Evolutionary conservation across 2,797 vertebrate genomes (phyloP).

Genomic region (Molothrus ater): DNA sequence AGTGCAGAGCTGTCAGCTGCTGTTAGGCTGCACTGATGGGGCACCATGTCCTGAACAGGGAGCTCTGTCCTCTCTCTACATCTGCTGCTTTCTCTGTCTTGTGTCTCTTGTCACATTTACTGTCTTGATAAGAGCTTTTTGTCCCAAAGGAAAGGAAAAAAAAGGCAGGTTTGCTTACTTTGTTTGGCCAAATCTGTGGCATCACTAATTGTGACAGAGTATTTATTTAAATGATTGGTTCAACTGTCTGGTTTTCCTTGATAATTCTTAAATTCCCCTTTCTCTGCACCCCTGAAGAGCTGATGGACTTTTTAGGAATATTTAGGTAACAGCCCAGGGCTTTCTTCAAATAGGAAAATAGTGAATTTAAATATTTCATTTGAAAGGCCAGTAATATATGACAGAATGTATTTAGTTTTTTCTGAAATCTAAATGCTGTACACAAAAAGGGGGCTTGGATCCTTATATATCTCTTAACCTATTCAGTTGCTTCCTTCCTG

Average conservation of each 20-base stretch:
- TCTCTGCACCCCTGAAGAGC: not conserved
- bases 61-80: not conserved
- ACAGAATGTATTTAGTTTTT: not conserved
- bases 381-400: not conserved
- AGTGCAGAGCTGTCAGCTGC: slow-evolving; percentile 8
- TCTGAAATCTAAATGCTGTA: not conserved
- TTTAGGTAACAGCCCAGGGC: not conserved
- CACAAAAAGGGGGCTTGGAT: not conserved
- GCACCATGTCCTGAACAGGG: not conserved
- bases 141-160: not conserved
- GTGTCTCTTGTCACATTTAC: not conserved
- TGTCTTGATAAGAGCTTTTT: not conserved
- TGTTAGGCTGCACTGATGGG: not conserved
- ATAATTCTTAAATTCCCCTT: not conserved
- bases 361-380: not conserved
- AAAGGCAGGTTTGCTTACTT: not conserved
- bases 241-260: not conserved
- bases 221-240: not conserved
- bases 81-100: not conserved
- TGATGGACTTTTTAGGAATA: not conserved
- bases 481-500: not conserved
- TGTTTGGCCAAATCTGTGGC: not conserved
- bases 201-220: not conserved
- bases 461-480: not conserved
- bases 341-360: not conserved